Percentiles rank a stretch among this genome's conserved stretches.
These are phyloP conservation scores for Euura saliciscinereae DNA, from an alignment of 1,140 invertebrate genomes.

Conservation along the genomic window DNA sequence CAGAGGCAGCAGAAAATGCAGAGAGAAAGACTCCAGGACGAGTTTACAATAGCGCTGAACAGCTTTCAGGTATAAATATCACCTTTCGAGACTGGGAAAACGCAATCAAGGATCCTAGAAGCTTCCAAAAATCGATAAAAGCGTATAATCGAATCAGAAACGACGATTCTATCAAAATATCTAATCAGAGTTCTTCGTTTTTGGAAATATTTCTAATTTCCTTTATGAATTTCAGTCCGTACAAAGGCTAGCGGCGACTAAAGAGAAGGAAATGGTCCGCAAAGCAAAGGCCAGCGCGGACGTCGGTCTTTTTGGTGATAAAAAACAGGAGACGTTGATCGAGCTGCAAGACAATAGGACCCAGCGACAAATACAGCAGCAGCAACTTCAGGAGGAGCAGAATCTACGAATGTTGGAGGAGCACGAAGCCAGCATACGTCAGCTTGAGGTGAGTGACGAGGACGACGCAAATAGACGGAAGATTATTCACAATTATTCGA, in stretches of 20 bases:
- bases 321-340: conserved; percentile 67
- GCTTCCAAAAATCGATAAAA: too few relatives aligned
- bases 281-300: conserved; percentile 67
- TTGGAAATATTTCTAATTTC: neutral
- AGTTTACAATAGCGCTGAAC: conserved; percentile 92
- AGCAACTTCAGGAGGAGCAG: conserved; percentile 84
- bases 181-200: conserved; percentile 9
- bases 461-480: neutral
- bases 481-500: neutral
- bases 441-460: conserved; percentile 77
- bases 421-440: conserved; percentile 86
- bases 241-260: conserved; percentile 80
- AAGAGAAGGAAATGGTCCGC: conserved; percentile 82
- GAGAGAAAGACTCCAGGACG: conserved; percentile 89
- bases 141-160: too few relatives aligned
- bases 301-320: conserved; percentile 60
- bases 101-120: too few relatives aligned
- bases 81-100: neutral
- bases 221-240: conserved; percentile 56
- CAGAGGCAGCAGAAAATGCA: conserved; percentile 89
- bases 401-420: conserved; percentile 87
- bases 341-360: conserved; percentile 68
- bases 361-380: conserved; percentile 67
- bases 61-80: conserved; percentile 73
- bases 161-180: neutral